Base-by-base conservation (phyloP, 2,113 vertebrate genomes). In the Microtus montanus region DNA sequence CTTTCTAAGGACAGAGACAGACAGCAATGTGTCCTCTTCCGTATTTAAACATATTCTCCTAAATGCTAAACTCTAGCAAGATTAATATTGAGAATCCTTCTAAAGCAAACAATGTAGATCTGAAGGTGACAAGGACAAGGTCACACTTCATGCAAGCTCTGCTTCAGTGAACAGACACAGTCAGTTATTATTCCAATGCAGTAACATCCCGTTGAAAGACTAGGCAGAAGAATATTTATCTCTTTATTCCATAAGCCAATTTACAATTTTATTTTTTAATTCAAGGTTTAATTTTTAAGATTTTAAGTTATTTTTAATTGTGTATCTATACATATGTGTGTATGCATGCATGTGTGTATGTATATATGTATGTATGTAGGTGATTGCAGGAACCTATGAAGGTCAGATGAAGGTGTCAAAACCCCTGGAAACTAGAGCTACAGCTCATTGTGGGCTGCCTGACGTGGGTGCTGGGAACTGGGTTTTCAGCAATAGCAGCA, bases 181-280 rank as follows among this genome's bases (percentile, higher is more conserved):
- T 52, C 58, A 61, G 70, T 70, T 10, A 74, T 41, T 44, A 33
- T 9, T 91, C n/a, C 0, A 28, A 58, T 30, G 12, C 41, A 84
- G 35, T 66, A 75, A 35, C 33, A 49, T 73, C 70, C 41, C 80
- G 61, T 38, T 88, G 47, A 80, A 95, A 95, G 33, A 7, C 12
- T 93, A 92, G 20, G 86, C n/a, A 47, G 63, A 94, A 73, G 28
- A 79, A 88, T 70, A 90, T 66, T 86, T 89, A 10, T 10, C 86
- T 83, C 70, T 49, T 82, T 49, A 49, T 12, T 91, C 74, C 77
- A 9, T 54, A 73, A 89, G 9, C 3, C 5, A 85, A 54, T 83
- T 71, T 91, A 38, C 52, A 89, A 77, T 38, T 35, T 79, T 58
- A 14, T 30, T 49, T 58, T 58, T 35, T 17, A 70, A 49, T 66